Evolutionary conservation across 1,140 invertebrate genomes (phyloP).

Genomic region (Littorina saxatilis): DNA sequence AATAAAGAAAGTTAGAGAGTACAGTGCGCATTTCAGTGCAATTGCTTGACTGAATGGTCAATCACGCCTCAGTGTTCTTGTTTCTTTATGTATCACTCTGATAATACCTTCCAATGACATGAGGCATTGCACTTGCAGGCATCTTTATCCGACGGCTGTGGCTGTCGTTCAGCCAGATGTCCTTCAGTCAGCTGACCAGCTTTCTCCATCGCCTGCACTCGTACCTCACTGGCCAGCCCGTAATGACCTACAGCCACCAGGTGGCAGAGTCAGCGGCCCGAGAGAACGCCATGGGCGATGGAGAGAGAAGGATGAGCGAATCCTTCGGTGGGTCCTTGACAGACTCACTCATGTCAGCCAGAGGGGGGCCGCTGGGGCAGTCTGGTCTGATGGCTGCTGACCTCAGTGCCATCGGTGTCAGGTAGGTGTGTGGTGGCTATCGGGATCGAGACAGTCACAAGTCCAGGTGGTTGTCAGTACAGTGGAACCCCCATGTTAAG

Average conservation of each 20-base stretch:
- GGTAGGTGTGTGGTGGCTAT: too few relatives aligned
- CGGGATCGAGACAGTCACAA: too few relatives aligned
- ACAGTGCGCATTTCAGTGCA: too few relatives aligned
- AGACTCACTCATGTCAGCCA: neutral
- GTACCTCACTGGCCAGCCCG: constrained; percentile 36
- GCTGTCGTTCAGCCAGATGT: constrained; percentile 87
- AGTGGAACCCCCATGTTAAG: too few relatives aligned
- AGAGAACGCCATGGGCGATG: constrained; percentile 23
- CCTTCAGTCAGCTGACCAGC: constrained; percentile 84
- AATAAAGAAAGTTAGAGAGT: too few relatives aligned
- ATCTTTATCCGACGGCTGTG: constrained; percentile 88
- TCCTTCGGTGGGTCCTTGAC: neutral
- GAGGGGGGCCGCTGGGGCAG: neutral
- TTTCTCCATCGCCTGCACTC: constrained; percentile 45
- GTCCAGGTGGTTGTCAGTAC: too few relatives aligned
- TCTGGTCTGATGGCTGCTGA: neutral
- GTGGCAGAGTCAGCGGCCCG: constrained; percentile 31
- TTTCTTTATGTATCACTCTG: neutral
- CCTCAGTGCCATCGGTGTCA: neutral
- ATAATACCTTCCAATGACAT: neutral
- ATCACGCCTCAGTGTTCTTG: too few relatives aligned
- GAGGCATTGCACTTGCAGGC: constrained; percentile 76
- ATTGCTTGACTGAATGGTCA: too few relatives aligned
- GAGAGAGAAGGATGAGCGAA: neutral
- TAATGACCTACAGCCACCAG: constrained; percentile 60